Percentiles rank a stretch among this genome's conserved stretches.
phyloP scores from a whole-genome alignment of 2,797 vertebrate genomes.

The Nasua narica region DNA sequence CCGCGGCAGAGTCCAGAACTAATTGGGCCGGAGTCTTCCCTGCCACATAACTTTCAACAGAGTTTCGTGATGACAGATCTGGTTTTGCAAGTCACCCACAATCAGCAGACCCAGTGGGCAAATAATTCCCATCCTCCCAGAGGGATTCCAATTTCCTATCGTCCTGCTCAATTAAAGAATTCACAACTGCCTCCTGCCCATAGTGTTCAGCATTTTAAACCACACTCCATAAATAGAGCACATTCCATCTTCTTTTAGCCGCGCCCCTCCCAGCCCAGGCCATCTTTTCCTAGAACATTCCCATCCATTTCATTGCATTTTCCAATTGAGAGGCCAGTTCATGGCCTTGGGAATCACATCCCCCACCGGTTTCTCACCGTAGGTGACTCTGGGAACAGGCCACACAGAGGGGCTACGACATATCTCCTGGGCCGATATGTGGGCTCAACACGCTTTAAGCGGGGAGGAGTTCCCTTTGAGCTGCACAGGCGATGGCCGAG shows the following conservation, averaged over 20 bases:
- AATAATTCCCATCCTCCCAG: not conserved
- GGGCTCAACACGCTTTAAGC: conserved; percentile 4
- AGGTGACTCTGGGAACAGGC: conserved; percentile 53
- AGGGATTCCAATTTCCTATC: conserved; percentile 11
- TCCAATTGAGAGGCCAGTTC: not conserved
- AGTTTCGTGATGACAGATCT: not conserved
- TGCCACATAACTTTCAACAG: not conserved
- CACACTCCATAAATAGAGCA: not conserved
- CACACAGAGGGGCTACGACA: not conserved
- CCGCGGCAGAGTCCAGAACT: not conserved
- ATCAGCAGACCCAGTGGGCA: not conserved
- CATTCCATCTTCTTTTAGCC: not conserved
- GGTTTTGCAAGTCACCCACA: not conserved
- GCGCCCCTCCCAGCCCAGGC: not conserved
- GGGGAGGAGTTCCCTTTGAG: conserved; percentile 10
- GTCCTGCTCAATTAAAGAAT: not conserved
- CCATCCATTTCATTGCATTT: not conserved
- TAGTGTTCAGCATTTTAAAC: not conserved
- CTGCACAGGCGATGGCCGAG: not conserved
- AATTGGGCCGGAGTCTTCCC: not conserved
- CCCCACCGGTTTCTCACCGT: conserved; percentile 2
- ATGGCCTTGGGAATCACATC: conserved; percentile 44
- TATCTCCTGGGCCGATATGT: not conserved
- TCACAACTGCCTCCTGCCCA: not conserved
- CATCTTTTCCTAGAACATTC: not conserved